Evolutionary conservation across 2,797 vertebrate genomes (phyloP).

Genomic region (Poecilia velifera): DNA sequence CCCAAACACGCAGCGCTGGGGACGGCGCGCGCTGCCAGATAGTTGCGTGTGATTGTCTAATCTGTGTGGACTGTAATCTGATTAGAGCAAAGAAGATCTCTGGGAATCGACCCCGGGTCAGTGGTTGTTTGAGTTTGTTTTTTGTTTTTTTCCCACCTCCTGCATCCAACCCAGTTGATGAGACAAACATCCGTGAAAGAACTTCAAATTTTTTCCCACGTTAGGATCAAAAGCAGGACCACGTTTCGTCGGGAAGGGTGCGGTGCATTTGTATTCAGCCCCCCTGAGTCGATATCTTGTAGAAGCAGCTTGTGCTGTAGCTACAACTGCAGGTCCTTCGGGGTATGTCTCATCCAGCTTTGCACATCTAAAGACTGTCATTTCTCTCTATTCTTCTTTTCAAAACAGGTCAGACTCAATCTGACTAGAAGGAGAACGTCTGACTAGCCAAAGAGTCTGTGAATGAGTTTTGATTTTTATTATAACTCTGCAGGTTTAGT

Average conservation of each 20-base stretch:
- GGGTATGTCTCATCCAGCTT: not conserved
- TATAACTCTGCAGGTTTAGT: not conserved
- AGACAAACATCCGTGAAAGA: constrained; percentile 4
- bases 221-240: not conserved
- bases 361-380: not conserved
- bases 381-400: not conserved
- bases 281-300: not conserved
- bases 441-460: not conserved
- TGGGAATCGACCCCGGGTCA: constrained; percentile 42
- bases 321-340: not conserved
- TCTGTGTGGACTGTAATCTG: constrained; percentile 73
- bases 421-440: not conserved
- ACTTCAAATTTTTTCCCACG: not conserved
- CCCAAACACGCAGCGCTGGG: constrained; percentile 33
- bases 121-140: constrained; percentile 32
- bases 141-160: not conserved
- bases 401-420: not conserved
- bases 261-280: constrained; percentile 1
- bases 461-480: not conserved
- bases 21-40: constrained; percentile 10
- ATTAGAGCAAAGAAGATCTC: constrained; percentile 75
- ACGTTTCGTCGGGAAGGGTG: not conserved
- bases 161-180: constrained; percentile 13
- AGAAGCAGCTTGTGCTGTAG: not conserved
- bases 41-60: constrained; percentile 61